A percentile compares a stretch with the other conserved stretches of the same genome.
phyloP scores from a whole-genome alignment of 1,140 invertebrate species.

The Lasioglossum baleicum region DNA sequence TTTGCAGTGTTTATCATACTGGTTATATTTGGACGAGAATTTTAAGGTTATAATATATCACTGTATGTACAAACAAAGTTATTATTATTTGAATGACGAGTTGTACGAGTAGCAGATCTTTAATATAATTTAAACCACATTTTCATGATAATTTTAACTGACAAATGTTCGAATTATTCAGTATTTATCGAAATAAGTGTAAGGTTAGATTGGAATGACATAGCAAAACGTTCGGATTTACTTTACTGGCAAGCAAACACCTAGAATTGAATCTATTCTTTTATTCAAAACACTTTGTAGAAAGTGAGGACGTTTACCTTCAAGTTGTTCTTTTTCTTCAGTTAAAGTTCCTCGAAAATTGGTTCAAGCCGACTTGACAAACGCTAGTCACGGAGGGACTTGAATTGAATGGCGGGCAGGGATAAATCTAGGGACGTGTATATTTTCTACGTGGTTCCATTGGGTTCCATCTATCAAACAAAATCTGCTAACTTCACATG shows the following conservation, averaged over 20 bases:
- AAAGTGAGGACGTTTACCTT: slow-evolving; percentile 42
- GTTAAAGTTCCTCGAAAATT: slow-evolving; percentile 6
- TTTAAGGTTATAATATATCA: slow-evolving; percentile 47
- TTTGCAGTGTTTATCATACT: not conserved
- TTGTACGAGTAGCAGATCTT: not conserved
- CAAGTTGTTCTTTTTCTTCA: slow-evolving; percentile 22
- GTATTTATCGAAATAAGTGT: not conserved
- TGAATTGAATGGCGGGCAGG: slow-evolving; percentile 37
- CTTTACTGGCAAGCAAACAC: not conserved
- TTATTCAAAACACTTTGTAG: slow-evolving; percentile 12
- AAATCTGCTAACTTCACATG: not conserved
- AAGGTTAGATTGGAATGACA: slow-evolving; percentile 68
- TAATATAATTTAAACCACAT: not conserved
- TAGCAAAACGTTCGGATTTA: slow-evolving; percentile 59
- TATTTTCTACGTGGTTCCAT: not conserved
- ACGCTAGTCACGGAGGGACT: slow-evolving; percentile 63
- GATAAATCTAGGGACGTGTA: slow-evolving; percentile 13
- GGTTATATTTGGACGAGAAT: not conserved
- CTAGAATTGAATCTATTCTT: not conserved
- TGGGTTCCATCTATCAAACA: rapidly evolving
- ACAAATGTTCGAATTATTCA: not conserved
- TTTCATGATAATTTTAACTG: not conserved
- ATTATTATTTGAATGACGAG: not conserved
- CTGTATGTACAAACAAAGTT: not conserved
- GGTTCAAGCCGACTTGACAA: slow-evolving; percentile 60